phyloP scores from a whole-genome alignment of 2,888 invertebrate species.

The Allacma fusca region DNA sequence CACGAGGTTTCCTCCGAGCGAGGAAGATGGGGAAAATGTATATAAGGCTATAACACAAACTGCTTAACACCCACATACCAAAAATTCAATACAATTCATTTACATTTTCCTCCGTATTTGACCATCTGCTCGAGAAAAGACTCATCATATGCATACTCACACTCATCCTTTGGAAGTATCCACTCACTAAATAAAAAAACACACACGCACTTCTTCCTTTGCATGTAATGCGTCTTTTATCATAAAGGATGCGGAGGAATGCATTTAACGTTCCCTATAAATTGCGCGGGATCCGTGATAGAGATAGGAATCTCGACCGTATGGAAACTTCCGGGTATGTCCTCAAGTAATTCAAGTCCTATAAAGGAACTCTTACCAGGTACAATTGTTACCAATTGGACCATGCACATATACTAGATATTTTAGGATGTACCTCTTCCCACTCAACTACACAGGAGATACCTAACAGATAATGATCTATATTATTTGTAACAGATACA shows the following conservation, averaged over 20 bases:
- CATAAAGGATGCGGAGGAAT: background rate
- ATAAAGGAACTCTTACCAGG: no score
- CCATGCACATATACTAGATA: no score
- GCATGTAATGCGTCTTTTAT: background rate
- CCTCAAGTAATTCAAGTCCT: no score
- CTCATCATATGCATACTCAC: background rate
- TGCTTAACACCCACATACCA: conserved; percentile 21
- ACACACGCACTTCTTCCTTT: conserved; percentile 1
- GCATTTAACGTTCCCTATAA: background rate
- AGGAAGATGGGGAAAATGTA: background rate
- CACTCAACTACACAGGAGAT: no score
- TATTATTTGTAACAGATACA: background rate
- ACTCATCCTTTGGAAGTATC: background rate
- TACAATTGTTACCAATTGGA: no score
- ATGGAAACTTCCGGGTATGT: background rate
- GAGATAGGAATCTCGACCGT: background rate
- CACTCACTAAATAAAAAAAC: background rate
- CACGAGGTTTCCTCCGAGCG: background rate
- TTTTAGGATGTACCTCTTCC: no score
- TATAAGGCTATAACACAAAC: background rate
- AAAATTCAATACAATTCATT: conserved; percentile 14
- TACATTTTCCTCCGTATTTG: conserved; percentile 24
- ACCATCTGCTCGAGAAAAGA: conserved; percentile 14
- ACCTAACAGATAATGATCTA: background rate
- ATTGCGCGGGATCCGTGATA: background rate